Evolutionary conservation across 2,888 invertebrate genomes (phyloP).

Genomic region (Deroplatys truncata): DNA sequence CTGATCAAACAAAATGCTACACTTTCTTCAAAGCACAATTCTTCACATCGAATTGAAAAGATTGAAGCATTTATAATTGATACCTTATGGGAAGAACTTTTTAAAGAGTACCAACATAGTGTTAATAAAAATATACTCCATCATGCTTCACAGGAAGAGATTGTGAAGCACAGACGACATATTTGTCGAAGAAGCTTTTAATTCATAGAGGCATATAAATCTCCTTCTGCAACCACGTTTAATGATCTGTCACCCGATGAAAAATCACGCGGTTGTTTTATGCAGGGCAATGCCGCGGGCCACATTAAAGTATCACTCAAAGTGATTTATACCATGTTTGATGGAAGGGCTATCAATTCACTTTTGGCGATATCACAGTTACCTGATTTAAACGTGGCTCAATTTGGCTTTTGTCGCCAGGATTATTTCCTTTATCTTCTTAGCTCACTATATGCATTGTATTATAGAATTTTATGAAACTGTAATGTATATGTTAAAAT

Average conservation of each 20-base stretch:
- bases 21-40: too few relatives aligned
- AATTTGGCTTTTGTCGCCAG: not conserved
- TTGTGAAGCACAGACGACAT: not conserved
- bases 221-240: not conserved
- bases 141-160: not conserved
- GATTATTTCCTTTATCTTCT: not conserved
- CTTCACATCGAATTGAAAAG: not conserved
- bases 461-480: too few relatives aligned
- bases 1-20: too few relatives aligned
- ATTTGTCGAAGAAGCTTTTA: not conserved
- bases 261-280: not conserved
- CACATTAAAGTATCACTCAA: not conserved
- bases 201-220: not conserved
- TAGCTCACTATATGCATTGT: too few relatives aligned
- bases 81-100: too few relatives aligned
- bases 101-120: not conserved
- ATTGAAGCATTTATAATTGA: not conserved
- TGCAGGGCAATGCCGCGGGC: not conserved
- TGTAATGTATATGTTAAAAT: too few relatives aligned
- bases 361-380: not conserved
- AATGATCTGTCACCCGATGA: not conserved
- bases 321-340: not conserved
- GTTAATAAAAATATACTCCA: not conserved
- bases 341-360: not conserved
- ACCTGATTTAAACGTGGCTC: not conserved